Percentiles rank a stretch among this genome's conserved stretches.
These are phyloP conservation scores for Lepidocyrtoides sp. DNA, from an alignment of 2,888 invertebrate genomes.

Conservation along the genomic window DNA sequence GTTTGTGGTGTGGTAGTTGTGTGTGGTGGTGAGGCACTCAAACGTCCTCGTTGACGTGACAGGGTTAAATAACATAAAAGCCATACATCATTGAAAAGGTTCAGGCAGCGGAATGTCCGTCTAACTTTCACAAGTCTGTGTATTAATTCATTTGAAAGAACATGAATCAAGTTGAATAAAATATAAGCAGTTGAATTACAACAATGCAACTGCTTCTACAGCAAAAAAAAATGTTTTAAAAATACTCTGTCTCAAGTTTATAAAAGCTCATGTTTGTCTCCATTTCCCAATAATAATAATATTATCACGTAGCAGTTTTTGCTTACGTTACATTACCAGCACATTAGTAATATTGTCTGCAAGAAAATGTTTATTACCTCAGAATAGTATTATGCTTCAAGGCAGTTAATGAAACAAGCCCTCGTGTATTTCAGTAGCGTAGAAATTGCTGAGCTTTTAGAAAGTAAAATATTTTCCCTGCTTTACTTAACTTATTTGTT, in stretches of 20 bases:
- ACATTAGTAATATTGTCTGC: too few relatives aligned
- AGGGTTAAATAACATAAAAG: conserved; percentile 64
- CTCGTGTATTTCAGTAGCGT: too few relatives aligned
- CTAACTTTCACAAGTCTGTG: conserved; percentile 47
- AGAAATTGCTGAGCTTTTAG: neutral
- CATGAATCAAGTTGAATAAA: neutral
- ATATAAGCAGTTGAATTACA: neutral
- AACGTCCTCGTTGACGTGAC: conserved; percentile 68
- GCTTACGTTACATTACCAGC: too few relatives aligned
- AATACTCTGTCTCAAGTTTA: too few relatives aligned
- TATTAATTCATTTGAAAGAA: conserved; percentile 48
- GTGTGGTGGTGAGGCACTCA: neutral
- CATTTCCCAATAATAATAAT: too few relatives aligned
- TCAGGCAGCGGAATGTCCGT: conserved; percentile 69
- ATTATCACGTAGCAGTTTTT: too few relatives aligned
- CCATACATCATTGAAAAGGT: conserved; percentile 71
- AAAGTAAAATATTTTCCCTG: neutral
- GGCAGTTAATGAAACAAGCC: neutral
- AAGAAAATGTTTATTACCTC: too few relatives aligned
- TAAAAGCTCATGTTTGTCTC: too few relatives aligned
- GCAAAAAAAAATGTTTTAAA: neutral
- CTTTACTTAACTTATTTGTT: conserved; percentile 44
- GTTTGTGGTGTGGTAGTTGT: neutral
- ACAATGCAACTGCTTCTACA: neutral
- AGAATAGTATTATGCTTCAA: neutral